phyloP scores from a whole-genome alignment of 2,888 invertebrate genomes.

The Leucophora obtusa region DNA sequence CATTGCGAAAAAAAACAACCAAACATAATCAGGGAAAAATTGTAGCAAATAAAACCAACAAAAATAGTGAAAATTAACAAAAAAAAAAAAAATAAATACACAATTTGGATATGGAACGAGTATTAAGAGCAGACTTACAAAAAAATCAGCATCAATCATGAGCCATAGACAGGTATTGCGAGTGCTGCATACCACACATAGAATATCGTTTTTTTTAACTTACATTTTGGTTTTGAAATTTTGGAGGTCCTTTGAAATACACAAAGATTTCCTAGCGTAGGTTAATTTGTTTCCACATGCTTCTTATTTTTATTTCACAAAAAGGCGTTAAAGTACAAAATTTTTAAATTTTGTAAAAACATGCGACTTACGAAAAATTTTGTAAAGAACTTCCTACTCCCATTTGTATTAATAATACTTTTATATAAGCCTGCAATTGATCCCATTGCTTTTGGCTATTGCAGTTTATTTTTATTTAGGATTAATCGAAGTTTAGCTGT shows the following conservation, averaged over 20 bases:
- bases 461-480: slow-evolving; percentile 14
- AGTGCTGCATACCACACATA: not conserved
- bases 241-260: slow-evolving; percentile 2
- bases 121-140: slow-evolving; percentile 3
- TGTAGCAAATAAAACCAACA: slow-evolving; percentile 22
- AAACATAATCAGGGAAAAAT: slow-evolving; percentile 34
- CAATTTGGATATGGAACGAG: slow-evolving; percentile 6
- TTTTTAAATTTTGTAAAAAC: slow-evolving; percentile 3
- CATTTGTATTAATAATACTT: not conserved
- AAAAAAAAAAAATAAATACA: slow-evolving; percentile 24
- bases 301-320: not conserved
- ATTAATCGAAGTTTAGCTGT: slow-evolving; percentile 3
- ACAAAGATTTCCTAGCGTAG: not conserved
- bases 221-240: not conserved
- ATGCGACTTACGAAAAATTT: not conserved
- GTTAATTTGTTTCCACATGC: slow-evolving; percentile 37
- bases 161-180: slow-evolving; percentile 72
- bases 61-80: slow-evolving; percentile 8
- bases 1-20: not conserved
- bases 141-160: slow-evolving; percentile 73
- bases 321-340: slow-evolving; percentile 3
- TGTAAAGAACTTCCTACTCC: not conserved
- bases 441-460: slow-evolving; percentile 20
- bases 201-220: slow-evolving; percentile 12
- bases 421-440: slow-evolving; percentile 28